Conservation (phyloP, 2,113 vertebrate species). For the Calidris pygmaea region DNA sequence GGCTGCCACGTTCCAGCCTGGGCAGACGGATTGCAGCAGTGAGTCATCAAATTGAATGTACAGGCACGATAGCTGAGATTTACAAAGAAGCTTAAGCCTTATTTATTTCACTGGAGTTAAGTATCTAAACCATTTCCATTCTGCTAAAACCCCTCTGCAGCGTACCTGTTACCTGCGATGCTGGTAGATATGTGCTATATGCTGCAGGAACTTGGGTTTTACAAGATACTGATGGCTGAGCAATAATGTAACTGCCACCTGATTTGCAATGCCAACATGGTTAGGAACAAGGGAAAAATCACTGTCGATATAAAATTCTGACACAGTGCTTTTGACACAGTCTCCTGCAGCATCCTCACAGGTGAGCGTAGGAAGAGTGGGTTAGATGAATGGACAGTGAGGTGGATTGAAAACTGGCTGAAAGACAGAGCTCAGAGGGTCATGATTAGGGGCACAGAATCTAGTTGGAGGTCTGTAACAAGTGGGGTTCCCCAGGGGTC, state of each 20-base stretch:
- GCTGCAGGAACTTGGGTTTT: background rate
- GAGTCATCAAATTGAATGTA: constrained; percentile 12
- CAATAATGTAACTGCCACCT: background rate
- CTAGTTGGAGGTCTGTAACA: too few relatives aligned
- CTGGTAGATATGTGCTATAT: background rate
- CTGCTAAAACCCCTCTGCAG: background rate
- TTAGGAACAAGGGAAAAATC: background rate
- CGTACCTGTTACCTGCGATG: background rate
- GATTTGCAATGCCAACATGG: background rate
- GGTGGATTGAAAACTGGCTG: too few relatives aligned
- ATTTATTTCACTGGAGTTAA: background rate
- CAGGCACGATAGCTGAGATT: background rate
- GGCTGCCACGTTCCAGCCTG: background rate
- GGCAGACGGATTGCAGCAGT: background rate
- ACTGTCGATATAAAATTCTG: background rate
- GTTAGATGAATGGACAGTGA: too few relatives aligned
- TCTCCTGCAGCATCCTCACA: too few relatives aligned
- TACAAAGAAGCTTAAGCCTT: background rate
- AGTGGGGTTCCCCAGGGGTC: too few relatives aligned
- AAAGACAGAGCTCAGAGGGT: too few relatives aligned
- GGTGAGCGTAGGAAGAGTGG: too few relatives aligned
- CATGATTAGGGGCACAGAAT: too few relatives aligned
- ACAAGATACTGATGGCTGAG: background rate
- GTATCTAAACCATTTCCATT: background rate
- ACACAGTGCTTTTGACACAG: too few relatives aligned